Percentiles rank a stretch among this genome's conserved stretches.
Evolutionary conservation across 2,888 invertebrate genomes (phyloP).

Genomic region (Lysandra bellargus): DNA sequence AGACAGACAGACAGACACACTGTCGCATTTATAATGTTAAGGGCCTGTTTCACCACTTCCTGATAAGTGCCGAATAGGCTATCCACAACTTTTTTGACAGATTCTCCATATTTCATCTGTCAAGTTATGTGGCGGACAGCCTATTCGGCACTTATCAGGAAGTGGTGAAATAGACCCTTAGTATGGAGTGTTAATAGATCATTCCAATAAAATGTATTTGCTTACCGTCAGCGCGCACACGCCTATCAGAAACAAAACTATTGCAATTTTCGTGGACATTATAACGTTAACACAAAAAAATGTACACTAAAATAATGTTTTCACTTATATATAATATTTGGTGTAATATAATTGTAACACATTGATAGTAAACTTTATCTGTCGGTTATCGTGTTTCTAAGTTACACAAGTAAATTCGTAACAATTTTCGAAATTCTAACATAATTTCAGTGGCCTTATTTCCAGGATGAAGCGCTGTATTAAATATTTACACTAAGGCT

Average conservation of each 20-base stretch:
- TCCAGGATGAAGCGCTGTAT: neutral
- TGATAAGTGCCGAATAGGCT: too few species aligned
- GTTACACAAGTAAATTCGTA: constrained; percentile 19
- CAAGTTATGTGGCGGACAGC: too few species aligned
- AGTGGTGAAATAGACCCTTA: too few species aligned
- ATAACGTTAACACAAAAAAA: constrained; percentile 35
- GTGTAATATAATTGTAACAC: constrained; percentile 20
- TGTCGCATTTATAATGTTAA: too few species aligned
- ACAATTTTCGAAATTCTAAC: neutral
- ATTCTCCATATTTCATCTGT: too few species aligned
- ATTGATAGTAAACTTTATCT: constrained; percentile 16
- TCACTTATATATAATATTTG: constrained; percentile 27
- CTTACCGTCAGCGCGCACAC: constrained; percentile 52
- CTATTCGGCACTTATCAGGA: too few species aligned
- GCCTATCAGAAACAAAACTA: constrained; percentile 45
- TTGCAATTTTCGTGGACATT: constrained; percentile 45
- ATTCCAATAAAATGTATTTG: constrained; percentile 33
- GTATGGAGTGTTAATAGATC: neutral
- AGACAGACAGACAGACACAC: too few species aligned
- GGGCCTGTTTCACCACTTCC: too few species aligned
- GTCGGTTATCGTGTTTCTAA: constrained; percentile 9
- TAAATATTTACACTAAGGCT: neutral
- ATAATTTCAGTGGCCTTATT: neutral
- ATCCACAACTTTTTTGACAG: too few species aligned
- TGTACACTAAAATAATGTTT: constrained; percentile 14